Percentiles rank a stretch among this genome's conserved stretches.
Evolutionary conservation across 2,888 invertebrate species (phyloP).

Genomic region (Campoletis raptor): DNA sequence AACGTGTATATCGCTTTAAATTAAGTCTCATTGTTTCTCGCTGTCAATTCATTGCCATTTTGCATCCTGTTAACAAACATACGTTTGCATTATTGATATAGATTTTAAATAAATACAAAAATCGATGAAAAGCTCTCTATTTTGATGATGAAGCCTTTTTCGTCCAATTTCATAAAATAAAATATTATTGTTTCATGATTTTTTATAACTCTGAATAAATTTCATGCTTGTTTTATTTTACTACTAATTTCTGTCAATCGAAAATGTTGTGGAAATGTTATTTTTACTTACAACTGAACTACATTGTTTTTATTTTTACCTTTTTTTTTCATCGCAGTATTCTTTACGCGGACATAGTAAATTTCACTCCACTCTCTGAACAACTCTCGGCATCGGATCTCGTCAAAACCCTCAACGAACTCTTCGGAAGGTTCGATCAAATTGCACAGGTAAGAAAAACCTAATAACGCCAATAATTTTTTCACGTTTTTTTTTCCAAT

Average conservation of each 20-base stretch:
- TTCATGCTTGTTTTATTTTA: not conserved
- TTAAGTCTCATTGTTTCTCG: conserved; percentile 44
- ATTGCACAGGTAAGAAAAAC: conserved; percentile 93
- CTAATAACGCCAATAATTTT: not conserved
- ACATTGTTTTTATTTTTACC: conserved; percentile 23
- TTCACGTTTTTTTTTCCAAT: not conserved
- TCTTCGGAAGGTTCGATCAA: conserved; percentile 98
- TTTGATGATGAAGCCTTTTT: not conserved
- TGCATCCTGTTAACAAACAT: not conserved
- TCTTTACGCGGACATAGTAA: conserved; percentile 98
- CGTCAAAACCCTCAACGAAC: conserved; percentile 97
- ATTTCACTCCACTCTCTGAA: conserved; percentile 98
- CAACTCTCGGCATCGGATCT: conserved; percentile 96
- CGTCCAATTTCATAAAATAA: no score
- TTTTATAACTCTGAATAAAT: not conserved
- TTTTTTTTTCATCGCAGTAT: conserved; percentile 88
- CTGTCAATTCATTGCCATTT: not conserved
- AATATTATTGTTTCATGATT: not conserved
- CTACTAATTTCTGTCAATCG: not conserved
- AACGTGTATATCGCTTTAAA: conserved; percentile 36
- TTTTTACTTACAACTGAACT: not conserved
- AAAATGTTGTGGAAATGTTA: not conserved
- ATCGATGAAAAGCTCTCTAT: not conserved
- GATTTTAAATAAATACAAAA: not conserved
- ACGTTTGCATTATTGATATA: not conserved